Conservation (phyloP, 2,888 invertebrate genomes). For the Dolichopus griseipennis region DNA sequence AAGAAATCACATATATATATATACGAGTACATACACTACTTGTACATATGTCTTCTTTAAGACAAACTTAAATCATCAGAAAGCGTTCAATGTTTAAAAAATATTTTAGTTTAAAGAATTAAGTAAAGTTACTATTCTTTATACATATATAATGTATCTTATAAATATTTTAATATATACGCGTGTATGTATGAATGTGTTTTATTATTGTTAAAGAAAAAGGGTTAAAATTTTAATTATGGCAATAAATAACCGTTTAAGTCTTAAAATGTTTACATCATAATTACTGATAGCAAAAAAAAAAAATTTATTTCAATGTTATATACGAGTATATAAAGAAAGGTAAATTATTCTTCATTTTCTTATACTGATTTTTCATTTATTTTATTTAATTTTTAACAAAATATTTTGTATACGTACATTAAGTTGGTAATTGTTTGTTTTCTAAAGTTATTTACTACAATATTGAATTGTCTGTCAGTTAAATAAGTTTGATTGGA, state of each 20-base stretch:
- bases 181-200: neutral
- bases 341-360: neutral
- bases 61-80: neutral
- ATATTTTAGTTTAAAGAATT: neutral
- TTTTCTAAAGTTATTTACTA: too few species aligned
- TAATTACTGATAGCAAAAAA: conserved; percentile 7
- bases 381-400: too few species aligned
- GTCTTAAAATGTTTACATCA: conserved; percentile 22
- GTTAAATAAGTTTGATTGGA: too few species aligned
- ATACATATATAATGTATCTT: neutral
- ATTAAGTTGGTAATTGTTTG: too few species aligned
- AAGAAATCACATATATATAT: neutral
- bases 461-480: too few species aligned
- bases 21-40: too few species aligned
- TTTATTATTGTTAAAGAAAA: conserved; percentile 14
- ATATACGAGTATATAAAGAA: too few species aligned
- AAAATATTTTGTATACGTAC: too few species aligned
- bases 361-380: too few species aligned
- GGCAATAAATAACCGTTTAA: conserved; percentile 25
- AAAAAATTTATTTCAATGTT: neutral
- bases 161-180: neutral
- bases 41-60: too few species aligned
- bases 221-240: conserved; percentile 26
- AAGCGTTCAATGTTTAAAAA: neutral
- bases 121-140: neutral